phyloP scores from a whole-genome alignment of 2,888 invertebrate genomes.

The Drosophila kuntzei region DNA sequence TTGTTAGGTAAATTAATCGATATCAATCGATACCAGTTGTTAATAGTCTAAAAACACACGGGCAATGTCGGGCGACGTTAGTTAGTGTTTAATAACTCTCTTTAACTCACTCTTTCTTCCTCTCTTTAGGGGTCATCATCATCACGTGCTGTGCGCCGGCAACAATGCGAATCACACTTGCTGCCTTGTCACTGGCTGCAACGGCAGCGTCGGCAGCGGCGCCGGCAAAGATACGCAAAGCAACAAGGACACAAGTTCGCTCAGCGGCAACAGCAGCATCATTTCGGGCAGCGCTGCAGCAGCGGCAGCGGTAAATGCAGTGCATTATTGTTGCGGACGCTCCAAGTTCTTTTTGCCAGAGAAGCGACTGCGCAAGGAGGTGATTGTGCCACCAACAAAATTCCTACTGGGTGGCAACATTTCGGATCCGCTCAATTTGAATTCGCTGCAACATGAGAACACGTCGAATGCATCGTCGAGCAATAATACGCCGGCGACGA shows the following conservation, averaged over 20 bases:
- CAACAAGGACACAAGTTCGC: conserved; percentile 68
- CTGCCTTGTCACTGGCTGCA: conserved; percentile 75
- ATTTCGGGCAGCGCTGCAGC: conserved; percentile 66
- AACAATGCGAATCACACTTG: conserved; percentile 72
- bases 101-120: background rate
- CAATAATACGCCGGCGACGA: conserved; percentile 92
- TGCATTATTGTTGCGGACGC: conserved; percentile 83
- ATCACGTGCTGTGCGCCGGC: conserved; percentile 82
- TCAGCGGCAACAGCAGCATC: conserved; percentile 73
- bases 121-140: conserved; percentile 66
- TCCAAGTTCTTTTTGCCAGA: conserved; percentile 91
- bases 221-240: conserved; percentile 62
- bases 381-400: conserved; percentile 95
- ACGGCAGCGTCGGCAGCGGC: conserved; percentile 56
- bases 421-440: conserved; percentile 96
- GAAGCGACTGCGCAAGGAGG: conserved; percentile 90
- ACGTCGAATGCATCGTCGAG: conserved; percentile 88
- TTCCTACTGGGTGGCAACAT: conserved; percentile 97
- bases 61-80: too few relatives aligned
- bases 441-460: conserved; percentile 94
- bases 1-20: too few relatives aligned
- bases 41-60: too few relatives aligned
- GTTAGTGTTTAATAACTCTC: background rate
- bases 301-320: conserved; percentile 60
- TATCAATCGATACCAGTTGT: too few relatives aligned